Evolutionary conservation across 2,797 vertebrate species (phyloP).

Genomic region (Onychomys arenicola): DNA sequence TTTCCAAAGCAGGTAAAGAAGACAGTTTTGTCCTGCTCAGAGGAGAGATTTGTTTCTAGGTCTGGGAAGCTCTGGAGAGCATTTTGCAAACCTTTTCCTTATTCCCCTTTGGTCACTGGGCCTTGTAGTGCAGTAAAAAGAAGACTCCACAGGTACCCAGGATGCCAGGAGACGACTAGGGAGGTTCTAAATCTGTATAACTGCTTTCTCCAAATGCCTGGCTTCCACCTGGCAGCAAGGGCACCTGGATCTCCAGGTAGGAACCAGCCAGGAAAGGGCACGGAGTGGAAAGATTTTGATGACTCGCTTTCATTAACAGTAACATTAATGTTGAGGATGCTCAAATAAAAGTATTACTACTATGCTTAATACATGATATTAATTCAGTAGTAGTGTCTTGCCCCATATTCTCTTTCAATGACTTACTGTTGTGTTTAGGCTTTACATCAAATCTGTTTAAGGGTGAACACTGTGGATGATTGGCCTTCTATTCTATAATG

Average conservation of each 20-base stretch:
- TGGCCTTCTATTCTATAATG: neutral
- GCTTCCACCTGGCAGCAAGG: neutral
- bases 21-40: neutral
- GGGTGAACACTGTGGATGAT: neutral
- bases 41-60: neutral
- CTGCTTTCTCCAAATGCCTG: neutral
- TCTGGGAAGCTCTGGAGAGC: neutral
- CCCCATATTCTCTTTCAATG: neutral
- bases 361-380: neutral
- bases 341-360: neutral
- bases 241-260: neutral
- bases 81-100: neutral
- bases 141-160: neutral
- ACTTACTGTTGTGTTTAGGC: neutral
- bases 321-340: neutral
- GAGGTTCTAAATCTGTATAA: neutral
- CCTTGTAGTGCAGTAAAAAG: neutral
- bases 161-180: neutral
- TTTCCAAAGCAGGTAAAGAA: neutral
- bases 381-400: neutral
- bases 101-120: neutral
- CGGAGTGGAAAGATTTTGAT: neutral
- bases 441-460: constrained; percentile 23
- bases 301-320: neutral
- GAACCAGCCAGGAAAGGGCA: neutral